Evolutionary conservation across 2,888 invertebrate genomes (phyloP), one percentile per base, ranked within the genome.

Genomic region (Spialia ferax): DNA sequence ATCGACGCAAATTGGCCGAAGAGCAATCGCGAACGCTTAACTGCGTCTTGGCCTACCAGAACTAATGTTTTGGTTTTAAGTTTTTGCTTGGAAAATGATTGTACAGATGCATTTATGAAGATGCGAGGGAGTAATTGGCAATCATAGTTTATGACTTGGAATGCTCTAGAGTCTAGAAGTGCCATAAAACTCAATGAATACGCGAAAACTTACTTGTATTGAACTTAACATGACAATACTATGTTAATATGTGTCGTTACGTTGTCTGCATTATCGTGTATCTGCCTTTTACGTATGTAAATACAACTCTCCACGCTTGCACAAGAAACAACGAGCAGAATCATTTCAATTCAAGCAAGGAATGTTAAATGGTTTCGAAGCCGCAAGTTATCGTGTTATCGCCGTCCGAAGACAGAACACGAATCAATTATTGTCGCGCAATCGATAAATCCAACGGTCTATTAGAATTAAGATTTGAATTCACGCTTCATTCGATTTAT

Each of bases 401-500:
- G 74, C 74, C 76, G 66, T 80, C 77, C 22, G 23, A 22, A 35
- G 83, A 85, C 84, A 86, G 79, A 81, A 81, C 78, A 77, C 76
- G 79, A 81, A 85, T 87, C 82, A 80, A 84, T 85, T 84, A 84
- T 83, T 83, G 80, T 82, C 81, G 79, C 80, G 74, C 78, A 71
- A 78, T 76, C 79, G 76, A 85, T 85, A 85, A 87, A 86, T 86
- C 71, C 60, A 67, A 15, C 60, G 35, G 57, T 26, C 64, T 65
- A 70, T 70, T 71, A 68, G 68, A 71, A 67, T 67, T 78, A 81
- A 79, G 77, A 76, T 79, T 82, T 79, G 79, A 77, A 82, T 82
- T 82, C 79, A 74, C 79, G 80, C 77, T 80, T 78, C 75, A 79
- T 82, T 84, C 82, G 83, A 87, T 88, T 89, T 86, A 88, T 87